Conservation (phyloP, 2,113 vertebrate genomes). For the Antechinus flavipes region DNA sequence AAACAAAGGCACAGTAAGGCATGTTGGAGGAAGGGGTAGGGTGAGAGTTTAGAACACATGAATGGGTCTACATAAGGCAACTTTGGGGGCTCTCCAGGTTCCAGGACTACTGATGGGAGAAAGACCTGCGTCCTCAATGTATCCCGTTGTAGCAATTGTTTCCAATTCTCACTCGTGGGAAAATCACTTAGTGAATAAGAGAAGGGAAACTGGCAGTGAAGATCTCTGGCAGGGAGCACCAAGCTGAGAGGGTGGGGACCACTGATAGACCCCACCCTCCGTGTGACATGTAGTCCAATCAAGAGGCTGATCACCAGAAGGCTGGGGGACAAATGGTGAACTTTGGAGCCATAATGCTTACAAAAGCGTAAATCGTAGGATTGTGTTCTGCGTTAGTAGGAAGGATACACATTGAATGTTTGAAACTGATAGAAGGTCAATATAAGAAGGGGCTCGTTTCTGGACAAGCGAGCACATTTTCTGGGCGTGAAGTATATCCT, state of each 20-base stretch:
- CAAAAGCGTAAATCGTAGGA: neutral
- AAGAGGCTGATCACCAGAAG: neutral
- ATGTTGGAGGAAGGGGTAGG: too few relatives aligned
- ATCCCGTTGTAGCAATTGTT: neutral
- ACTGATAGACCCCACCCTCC: neutral
- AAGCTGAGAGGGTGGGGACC: neutral
- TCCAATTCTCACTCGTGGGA: neutral
- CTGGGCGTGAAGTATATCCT: neutral
- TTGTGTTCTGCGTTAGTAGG: neutral
- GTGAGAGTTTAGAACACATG: neutral
- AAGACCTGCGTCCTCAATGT: neutral
- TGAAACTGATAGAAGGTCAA: neutral
- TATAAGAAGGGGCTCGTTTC: neutral
- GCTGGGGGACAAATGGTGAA: neutral
- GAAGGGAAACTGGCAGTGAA: neutral
- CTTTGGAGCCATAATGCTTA: neutral
- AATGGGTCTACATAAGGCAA: neutral
- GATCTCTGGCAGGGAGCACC: neutral
- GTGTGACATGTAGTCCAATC: neutral
- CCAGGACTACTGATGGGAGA: neutral
- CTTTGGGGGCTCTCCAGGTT: neutral
- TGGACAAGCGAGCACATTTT: neutral
- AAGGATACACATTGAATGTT: neutral
- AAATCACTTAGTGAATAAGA: neutral
- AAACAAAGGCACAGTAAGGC: too few relatives aligned